Base-by-base conservation (phyloP, 2,888 invertebrate species). In the Gari tellinella region DNA sequence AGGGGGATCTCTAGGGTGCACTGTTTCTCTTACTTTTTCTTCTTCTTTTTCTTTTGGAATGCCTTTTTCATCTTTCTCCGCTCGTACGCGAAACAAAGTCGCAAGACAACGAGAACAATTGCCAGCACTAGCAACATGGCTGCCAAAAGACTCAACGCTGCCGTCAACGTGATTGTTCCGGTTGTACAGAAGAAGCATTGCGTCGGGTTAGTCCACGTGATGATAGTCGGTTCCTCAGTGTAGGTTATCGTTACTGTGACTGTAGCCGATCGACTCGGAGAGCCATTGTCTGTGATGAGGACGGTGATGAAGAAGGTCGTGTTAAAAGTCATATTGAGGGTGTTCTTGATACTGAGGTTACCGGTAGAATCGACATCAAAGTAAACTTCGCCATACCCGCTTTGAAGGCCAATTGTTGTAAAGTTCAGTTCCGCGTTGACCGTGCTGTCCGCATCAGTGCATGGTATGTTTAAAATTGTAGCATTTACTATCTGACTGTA, bases 141-240 rank as follows among this genome's bases (percentile, higher is more conserved):
- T 31, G 31, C 31, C 31, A 31, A 4, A 4, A 31, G 31, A 31
- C 31, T 31, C 31, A 31, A 10, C 2, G 49, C 68, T 7, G 75
- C 46, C 0, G 70, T 41, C 40, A 75, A 15, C 23, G 79, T 66
- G 31, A 72, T 51, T n/a, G 67, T 43, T n/a, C 57, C 63, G 40
- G 74, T 79, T 5, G 79, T 79, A 43, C 79, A 79, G n/a, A 68
- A 37, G 23, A 79, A 74, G 48, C 79, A 79, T 15, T 60, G 62
- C 7, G 48, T 37, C 23, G 68, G 31, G 41, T 56, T 53, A n/a
- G 43, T 40, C 40, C 65, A 64, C 0, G 15, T 52, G 15, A 63
- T 61, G 17, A 72, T 63, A 1, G 48, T 62, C 14, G 79, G 74
- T 43, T 52, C 43, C 45, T 64, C 70, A 2, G 65, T 65, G 55